phyloP scores from a whole-genome alignment of 2,888 invertebrate genomes.

The Chirona hameri region DNA sequence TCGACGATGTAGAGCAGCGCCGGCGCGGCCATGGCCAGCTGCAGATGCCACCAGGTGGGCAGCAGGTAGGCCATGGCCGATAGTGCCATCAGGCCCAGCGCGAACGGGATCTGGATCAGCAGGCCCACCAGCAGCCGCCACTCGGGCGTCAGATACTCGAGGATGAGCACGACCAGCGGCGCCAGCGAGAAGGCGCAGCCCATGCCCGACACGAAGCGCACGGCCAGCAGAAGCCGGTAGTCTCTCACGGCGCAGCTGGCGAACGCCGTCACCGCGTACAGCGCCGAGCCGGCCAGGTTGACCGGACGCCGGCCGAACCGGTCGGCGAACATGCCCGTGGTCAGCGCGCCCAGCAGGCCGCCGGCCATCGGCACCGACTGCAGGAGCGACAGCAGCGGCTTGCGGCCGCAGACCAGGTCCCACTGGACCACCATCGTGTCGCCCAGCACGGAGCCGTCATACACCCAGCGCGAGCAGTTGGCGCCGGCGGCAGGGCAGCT shows the following conservation, averaged over 20 bases:
- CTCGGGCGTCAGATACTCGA: constrained; percentile 60
- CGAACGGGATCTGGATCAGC: constrained; percentile 67
- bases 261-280: constrained; percentile 38
- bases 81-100: constrained; percentile 63
- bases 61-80: constrained; percentile 62
- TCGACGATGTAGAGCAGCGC: constrained; percentile 56
- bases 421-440: constrained; percentile 37
- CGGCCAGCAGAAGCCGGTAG: constrained; percentile 38
- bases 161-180: constrained; percentile 41
- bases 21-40: constrained; percentile 63
- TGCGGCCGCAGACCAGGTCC: constrained; percentile 37
- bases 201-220: constrained; percentile 38
- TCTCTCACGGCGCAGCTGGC: constrained; percentile 36
- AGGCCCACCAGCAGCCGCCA: constrained; percentile 60
- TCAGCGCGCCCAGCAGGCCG: constrained; percentile 39
- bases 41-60: constrained; percentile 64
- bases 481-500: constrained; percentile 3
- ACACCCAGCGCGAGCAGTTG: constrained; percentile 33
- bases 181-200: constrained; percentile 34
- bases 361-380: constrained; percentile 39
- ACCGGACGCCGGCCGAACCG: constrained; percentile 39
- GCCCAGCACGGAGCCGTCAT: constrained; percentile 33
- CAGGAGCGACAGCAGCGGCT: constrained; percentile 36
- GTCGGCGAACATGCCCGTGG: constrained; percentile 39
- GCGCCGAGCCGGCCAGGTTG: constrained; percentile 37